A percentile compares a stretch with the other conserved stretches of the same genome.
phyloP scores from a whole-genome alignment of 2,113 vertebrate species.

The Hiodon tergisus region DNA sequence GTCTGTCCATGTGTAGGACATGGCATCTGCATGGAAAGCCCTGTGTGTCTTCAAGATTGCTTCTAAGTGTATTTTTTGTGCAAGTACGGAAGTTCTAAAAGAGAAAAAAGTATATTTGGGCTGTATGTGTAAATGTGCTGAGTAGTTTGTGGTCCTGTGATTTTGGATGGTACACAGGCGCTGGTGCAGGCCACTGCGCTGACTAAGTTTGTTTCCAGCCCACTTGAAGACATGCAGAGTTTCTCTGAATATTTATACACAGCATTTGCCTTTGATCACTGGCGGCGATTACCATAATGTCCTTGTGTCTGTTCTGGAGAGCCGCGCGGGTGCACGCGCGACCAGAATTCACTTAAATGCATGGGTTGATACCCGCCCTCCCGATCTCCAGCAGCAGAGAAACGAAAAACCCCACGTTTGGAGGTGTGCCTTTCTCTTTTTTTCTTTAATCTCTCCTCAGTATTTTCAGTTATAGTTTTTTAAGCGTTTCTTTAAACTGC shows the following conservation, averaged over 20 bases:
- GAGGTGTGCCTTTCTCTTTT: background rate
- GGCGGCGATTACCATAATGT: conserved; percentile 45
- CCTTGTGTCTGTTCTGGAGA: conserved; percentile 42
- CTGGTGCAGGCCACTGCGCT: conserved; percentile 1
- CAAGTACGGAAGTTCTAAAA: too few relatives aligned
- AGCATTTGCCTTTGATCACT: conserved; percentile 49
- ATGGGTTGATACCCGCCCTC: conserved; percentile 9
- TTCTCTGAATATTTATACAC: conserved; percentile 47
- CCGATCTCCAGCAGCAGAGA: background rate
- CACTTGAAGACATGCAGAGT: conserved; percentile 20
- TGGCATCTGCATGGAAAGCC: too few relatives aligned
- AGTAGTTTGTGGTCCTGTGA: too few relatives aligned
- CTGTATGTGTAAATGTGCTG: too few relatives aligned
- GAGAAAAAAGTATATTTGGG: too few relatives aligned
- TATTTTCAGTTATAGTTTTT: background rate
- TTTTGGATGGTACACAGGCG: too few relatives aligned
- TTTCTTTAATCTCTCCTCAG: background rate
- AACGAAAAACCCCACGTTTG: background rate
- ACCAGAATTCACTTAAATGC: conserved; percentile 31
- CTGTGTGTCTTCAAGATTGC: too few relatives aligned
- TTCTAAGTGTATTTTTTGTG: too few relatives aligned
- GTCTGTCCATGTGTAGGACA: too few relatives aligned
- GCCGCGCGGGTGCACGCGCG: conserved; percentile 15
- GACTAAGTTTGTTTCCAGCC: conserved; percentile 15
- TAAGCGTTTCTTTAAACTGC: too few relatives aligned